A percentile compares a stretch with the other conserved stretches of the same genome.
Conservation (phyloP, 1,140 invertebrate species). For the Pogonus chalceus region DNA sequence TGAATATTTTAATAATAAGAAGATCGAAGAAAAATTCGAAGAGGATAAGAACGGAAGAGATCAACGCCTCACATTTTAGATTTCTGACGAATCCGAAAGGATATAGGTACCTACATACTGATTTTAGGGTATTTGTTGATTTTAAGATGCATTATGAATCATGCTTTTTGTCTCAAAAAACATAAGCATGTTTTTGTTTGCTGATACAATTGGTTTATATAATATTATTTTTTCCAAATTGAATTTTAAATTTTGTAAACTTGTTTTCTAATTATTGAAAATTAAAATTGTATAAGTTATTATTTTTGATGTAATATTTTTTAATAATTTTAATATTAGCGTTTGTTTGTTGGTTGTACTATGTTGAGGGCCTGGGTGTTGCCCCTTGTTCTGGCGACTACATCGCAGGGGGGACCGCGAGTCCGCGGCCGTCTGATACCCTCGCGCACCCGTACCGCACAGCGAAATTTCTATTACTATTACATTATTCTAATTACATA, state of each 20-base stretch:
- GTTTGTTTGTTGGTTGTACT: conserved; percentile 9
- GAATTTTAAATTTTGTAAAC: conserved; percentile 21
- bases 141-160: no score
- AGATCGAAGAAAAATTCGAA: not conserved
- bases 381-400: conserved; percentile 41
- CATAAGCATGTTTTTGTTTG: no score
- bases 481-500: no score
- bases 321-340: conserved; percentile 9
- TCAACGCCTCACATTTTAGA: no score
- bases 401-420: conserved; percentile 38
- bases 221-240: conserved; percentile 21
- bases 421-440: conserved; percentile 9
- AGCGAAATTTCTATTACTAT: no score
- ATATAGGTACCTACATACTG: conserved; percentile 3
- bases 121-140: conserved; percentile 21
- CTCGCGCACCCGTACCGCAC: not conserved
- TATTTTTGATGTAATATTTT: conserved; percentile 18
- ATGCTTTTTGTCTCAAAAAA: no score
- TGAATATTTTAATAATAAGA: not conserved
- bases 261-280: conserved; percentile 18
- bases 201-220: conserved; percentile 15
- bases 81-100: not conserved
- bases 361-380: not conserved
- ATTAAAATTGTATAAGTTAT: conserved; percentile 18
- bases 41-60: not conserved